Conservation (phyloP, 92 coral and sea anemone genomes). For the Bergia sp. region DNA sequence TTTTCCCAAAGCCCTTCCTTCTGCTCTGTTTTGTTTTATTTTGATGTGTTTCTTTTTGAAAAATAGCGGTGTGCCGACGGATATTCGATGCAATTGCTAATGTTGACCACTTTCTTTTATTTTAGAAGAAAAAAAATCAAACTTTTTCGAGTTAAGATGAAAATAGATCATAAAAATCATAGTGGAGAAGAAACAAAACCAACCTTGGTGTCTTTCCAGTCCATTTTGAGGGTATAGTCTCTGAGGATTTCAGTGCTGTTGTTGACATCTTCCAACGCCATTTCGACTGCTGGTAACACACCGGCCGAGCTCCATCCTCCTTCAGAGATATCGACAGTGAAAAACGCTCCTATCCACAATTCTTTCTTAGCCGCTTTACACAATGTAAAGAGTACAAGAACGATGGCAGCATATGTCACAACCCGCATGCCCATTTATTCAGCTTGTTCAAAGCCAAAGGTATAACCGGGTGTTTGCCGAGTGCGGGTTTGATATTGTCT, state of each 20-base stretch:
- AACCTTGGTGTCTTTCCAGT: conserved; percentile 68
- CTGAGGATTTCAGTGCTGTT: conserved; percentile 53
- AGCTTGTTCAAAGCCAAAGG: not conserved
- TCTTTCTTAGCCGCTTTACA: conserved; percentile 44
- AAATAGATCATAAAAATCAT: too few species aligned
- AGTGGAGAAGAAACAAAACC: not conserved
- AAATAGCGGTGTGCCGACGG: not conserved
- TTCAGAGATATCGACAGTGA: conserved; percentile 57
- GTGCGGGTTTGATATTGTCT: not conserved
- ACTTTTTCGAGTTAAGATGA: too few species aligned
- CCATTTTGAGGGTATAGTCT: conserved; percentile 50
- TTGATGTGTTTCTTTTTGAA: too few species aligned
- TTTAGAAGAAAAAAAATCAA: not conserved
- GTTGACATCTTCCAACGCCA: conserved; percentile 68
- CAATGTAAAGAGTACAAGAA: not conserved
- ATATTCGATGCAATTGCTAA: not conserved
- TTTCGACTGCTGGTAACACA: conserved; percentile 63
- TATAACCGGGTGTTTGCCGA: too few species aligned
- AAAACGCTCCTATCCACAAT: conserved; percentile 63
- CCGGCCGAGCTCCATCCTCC: conserved; percentile 76
- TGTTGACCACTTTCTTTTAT: not conserved
- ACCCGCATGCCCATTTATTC: conserved; percentile 1
- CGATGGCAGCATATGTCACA: not conserved
- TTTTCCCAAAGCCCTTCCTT: too few species aligned
- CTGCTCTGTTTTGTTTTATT: too few species aligned